These are phyloP conservation scores for Eretmochelys imbricata DNA, from an alignment of 2,113 vertebrate genomes.

Conservation along the genomic window DNA sequence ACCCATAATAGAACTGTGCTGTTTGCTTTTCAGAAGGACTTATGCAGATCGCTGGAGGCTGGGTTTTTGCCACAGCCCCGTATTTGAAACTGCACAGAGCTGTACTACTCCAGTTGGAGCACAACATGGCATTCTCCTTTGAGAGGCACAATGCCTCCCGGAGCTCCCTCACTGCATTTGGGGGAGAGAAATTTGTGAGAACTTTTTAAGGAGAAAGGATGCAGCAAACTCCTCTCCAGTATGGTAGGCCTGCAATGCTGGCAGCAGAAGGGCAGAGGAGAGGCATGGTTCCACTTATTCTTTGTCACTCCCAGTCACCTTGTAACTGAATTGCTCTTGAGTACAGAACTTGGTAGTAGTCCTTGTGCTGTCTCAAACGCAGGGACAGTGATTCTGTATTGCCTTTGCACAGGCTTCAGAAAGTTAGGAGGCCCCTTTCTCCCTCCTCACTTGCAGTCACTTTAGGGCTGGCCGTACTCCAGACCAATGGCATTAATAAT, in stretches of 20 bases:
- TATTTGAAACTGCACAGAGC: not conserved
- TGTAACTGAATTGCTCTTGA: not conserved
- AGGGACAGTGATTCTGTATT: not conserved
- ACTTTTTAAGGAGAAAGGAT: not conserved
- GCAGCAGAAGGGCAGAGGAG: not conserved
- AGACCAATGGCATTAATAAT: not conserved
- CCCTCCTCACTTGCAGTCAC: not conserved
- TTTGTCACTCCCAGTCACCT: not conserved
- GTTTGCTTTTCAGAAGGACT: slow-evolving; percentile 14
- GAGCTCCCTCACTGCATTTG: not conserved
- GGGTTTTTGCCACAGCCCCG: not conserved
- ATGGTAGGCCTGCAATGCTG: not conserved
- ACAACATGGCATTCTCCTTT: not conserved
- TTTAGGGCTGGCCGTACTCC: not conserved
- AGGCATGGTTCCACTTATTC: not conserved
- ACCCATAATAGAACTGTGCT: not conserved
- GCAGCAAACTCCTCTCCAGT: not conserved
- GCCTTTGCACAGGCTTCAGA: not conserved
- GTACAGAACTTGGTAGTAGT: slow-evolving; percentile 19
- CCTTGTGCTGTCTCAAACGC: not conserved
- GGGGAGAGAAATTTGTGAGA: not conserved
- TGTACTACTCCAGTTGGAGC: not conserved
- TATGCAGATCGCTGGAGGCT: not conserved
- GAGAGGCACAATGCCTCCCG: not conserved
- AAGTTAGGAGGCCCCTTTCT: not conserved